Base-by-base conservation (phyloP, 37 sponge, comb jelly and placozoan genomes). In the Diacarnus erythraeanus region DNA sequence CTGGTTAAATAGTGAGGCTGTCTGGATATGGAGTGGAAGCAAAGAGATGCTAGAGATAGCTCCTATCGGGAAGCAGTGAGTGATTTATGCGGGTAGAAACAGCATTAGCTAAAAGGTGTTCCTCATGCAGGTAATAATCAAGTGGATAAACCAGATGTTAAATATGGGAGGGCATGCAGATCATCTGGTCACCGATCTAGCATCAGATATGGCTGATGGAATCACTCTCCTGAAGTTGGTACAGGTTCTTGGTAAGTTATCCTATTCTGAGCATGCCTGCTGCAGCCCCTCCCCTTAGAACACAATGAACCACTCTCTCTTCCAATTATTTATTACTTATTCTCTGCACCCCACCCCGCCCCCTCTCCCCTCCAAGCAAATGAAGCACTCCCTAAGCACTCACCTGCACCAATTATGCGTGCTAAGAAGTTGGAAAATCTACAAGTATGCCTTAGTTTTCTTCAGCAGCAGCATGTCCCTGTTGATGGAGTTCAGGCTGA, bases 131-230 rank as follows among this genome's bases (percentile, higher is more conserved):
- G 94, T 84, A 1, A 51, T 64, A 34, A 65, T 42, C 21, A 33
- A 30, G 36, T 93, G 94, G 94, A 36, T 77, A 1, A 92, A 89
- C 41, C 75, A 69, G 39, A 75, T 76, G 25, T 40, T 93, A 39
- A 56, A 37, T 26, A 27, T 71, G 23, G 59, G 43, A 2, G 84
- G 85, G 1, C 54, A 85, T 43, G 9, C 68, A 25, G 81, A 75
- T 41, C 66, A 67, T 37, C 60, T 77, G 25, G 70, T 89, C 42
- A 83, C 79, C 27, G 77, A 89, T 47, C 60, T 93, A 30, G 83
- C 57, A 0, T 38, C 33, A n/a, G 92, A 83, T 47, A 79, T 92
- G 61, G 81, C 89, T 30, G 86, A 92, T 77, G 86, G 89, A 56
- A 81, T 77, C 44, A 88, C 89, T 42, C 77, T 92, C 2, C 20